phyloP scores from a whole-genome alignment of 2,888 invertebrate genomes.

The Chymomyza procnemis region DNA sequence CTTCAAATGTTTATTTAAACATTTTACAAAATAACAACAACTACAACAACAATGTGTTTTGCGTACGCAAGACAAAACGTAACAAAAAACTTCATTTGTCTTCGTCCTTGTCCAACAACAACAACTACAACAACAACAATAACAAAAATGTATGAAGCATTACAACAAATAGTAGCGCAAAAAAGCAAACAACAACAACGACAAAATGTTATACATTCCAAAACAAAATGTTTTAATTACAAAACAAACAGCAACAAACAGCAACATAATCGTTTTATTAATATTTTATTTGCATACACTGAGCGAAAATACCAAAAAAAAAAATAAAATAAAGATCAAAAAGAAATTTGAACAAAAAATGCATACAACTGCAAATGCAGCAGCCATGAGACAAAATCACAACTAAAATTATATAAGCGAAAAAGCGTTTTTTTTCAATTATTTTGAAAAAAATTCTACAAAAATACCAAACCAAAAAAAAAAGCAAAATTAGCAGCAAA shows the following conservation, averaged over 20 bases:
- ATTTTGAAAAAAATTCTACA: slow-evolving; percentile 11
- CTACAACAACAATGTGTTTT: slow-evolving; percentile 32
- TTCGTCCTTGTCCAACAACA: slow-evolving; percentile 1
- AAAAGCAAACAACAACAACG: slow-evolving; percentile 14
- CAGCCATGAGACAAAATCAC: slow-evolving; percentile 5
- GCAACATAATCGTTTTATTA: slow-evolving; percentile 48
- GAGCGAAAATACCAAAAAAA: slow-evolving; percentile 5
- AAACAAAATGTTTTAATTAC: neutral
- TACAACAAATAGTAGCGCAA: slow-evolving; percentile 17
- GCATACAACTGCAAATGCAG: slow-evolving; percentile 14
- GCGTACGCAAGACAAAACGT: slow-evolving; percentile 21
- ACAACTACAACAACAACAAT: no score
- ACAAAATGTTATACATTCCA: slow-evolving; percentile 18
- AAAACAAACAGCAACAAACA: slow-evolving; percentile 21
- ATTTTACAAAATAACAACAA: neutral
- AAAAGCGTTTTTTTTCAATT: neutral
- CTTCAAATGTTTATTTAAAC: neutral
- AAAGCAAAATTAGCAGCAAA: slow-evolving; percentile 29
- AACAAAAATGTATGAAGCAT: neutral
- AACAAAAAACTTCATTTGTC: slow-evolving; percentile 12
- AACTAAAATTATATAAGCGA: slow-evolving; percentile 1
- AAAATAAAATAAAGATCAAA: no score
- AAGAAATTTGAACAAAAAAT: no score
- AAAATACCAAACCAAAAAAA: slow-evolving; percentile 41
- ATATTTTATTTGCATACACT: slow-evolving; percentile 57